Conservation (phyloP, 2,113 vertebrate species). For the Protobothrops flavoviridis region DNA sequence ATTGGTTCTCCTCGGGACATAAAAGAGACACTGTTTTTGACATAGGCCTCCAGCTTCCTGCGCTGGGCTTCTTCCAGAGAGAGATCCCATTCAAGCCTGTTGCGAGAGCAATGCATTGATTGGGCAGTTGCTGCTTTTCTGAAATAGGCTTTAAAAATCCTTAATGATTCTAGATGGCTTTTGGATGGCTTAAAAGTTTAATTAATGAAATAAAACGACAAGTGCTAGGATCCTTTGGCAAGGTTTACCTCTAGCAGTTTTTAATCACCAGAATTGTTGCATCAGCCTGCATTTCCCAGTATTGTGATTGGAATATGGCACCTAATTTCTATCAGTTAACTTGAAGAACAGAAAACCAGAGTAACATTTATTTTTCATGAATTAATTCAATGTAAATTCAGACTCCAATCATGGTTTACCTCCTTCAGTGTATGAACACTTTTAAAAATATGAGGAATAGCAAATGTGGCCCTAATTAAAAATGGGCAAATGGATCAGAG, state of each 20-base stretch:
- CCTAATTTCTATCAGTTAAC: background rate
- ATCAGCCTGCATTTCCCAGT: background rate
- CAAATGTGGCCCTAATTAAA: background rate
- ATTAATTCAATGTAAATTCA: background rate
- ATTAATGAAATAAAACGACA: background rate
- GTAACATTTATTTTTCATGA: background rate
- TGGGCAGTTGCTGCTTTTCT: background rate
- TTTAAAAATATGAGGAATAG: background rate
- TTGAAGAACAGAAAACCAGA: background rate
- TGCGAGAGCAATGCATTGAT: background rate
- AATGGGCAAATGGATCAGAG: background rate
- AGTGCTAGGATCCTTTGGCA: background rate
- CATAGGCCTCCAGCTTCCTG: constrained; percentile 80
- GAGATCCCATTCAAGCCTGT: constrained; percentile 89
- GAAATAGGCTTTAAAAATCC: background rate
- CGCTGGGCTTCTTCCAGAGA: constrained; percentile 78
- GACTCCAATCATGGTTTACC: too few relatives aligned
- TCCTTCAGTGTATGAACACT: background rate
- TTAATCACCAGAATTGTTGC: background rate
- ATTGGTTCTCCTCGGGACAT: constrained; percentile 88
- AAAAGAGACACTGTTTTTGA: constrained; percentile 88
- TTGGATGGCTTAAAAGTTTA: background rate
- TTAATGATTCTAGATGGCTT: too few relatives aligned
- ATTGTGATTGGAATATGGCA: background rate
- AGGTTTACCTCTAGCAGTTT: background rate